These are phyloP conservation scores for Acanthis flammea DNA, from an alignment of 2,797 vertebrate species.

Conservation along the genomic window DNA sequence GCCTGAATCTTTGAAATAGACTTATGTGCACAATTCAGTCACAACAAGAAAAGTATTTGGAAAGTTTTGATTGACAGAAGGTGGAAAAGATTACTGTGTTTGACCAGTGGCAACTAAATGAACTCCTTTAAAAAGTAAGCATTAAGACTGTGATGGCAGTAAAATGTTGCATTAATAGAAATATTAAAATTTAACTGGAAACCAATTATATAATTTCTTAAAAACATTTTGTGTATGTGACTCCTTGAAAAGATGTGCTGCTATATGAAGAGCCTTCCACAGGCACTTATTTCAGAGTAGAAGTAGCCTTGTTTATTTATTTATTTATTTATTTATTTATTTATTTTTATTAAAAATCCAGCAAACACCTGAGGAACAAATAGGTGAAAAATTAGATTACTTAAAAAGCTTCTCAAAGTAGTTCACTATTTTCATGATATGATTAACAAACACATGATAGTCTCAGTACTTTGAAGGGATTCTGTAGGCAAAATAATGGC, in stretches of 20 bases:
- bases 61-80: not conserved
- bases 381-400: not conserved
- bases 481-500: not conserved
- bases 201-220: not conserved
- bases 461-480: not conserved
- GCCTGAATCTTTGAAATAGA: not conserved
- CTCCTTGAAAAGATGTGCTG: not conserved
- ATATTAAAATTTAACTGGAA: not conserved
- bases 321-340: not conserved
- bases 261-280: not conserved
- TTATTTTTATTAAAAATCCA: not conserved
- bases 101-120: not conserved
- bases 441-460: not conserved
- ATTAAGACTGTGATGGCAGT: not conserved
- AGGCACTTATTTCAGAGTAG: not conserved
- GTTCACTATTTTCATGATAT: not conserved
- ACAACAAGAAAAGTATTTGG: not conserved
- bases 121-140: not conserved
- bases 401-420: not conserved
- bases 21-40: not conserved
- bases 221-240: not conserved
- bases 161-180: not conserved
- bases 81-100: not conserved
- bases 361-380: not conserved
- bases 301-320: not conserved